Percentiles rank a stretch among this genome's conserved stretches.
Conservation (phyloP, 2,888 invertebrate species). For the Teinopalpus imperialis region DNA sequence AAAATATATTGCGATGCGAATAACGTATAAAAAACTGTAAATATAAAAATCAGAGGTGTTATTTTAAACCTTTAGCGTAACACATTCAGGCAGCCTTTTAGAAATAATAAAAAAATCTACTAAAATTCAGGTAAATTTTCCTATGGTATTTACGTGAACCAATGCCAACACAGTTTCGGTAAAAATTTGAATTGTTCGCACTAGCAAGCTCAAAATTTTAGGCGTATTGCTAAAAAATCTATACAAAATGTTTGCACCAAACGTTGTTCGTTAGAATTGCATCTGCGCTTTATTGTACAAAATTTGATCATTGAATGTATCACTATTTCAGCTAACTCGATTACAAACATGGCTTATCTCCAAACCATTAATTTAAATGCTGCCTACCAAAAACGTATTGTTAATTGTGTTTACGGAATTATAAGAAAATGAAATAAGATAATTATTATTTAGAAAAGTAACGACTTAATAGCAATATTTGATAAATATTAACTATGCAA, state of each 20-base stretch:
- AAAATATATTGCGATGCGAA: too few species aligned
- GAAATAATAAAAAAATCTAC: slow-evolving; percentile 1
- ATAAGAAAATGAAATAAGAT: too few species aligned
- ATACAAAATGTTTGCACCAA: not conserved
- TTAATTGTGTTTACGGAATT: too few species aligned
- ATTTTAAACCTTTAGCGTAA: too few species aligned
- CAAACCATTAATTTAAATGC: slow-evolving; percentile 6
- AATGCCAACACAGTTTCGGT: not conserved
- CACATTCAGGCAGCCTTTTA: too few species aligned
- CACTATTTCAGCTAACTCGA: slow-evolving; percentile 20
- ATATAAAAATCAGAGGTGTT: too few species aligned
- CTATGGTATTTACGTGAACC: not conserved
- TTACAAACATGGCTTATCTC: slow-evolving; percentile 19
- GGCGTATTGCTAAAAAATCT: not conserved
- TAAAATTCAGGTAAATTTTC: not conserved
- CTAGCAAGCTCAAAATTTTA: slow-evolving; percentile 7
- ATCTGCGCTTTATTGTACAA: slow-evolving; percentile 11
- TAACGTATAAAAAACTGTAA: too few species aligned
- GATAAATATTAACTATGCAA: too few species aligned
- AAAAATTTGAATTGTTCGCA: slow-evolving; percentile 8
- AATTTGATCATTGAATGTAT: slow-evolving; percentile 22
- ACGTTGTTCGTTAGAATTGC: slow-evolving; percentile 8
- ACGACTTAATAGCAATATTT: too few species aligned
- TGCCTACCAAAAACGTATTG: too few species aligned
- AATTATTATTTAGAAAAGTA: too few species aligned